Evolutionary conservation across 2,888 invertebrate genomes (phyloP).

Genomic region (Toxonevra muliebris): DNA sequence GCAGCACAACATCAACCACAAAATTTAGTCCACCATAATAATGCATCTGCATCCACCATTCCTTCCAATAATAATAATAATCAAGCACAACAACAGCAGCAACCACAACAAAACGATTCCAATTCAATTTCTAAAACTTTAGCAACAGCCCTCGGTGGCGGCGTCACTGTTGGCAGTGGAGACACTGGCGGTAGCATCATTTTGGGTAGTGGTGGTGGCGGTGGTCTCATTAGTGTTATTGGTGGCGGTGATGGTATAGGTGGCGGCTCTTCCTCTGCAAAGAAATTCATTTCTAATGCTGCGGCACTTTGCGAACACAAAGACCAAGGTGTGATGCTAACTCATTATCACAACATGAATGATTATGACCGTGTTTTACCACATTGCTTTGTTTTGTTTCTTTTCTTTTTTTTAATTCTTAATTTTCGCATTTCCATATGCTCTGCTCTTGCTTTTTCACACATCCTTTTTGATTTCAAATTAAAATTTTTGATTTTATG

Average conservation of each 20-base stretch:
- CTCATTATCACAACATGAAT: slow-evolving; percentile 38
- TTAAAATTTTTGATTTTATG: too few relatives aligned
- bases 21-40: slow-evolving; percentile 63
- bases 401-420: slow-evolving; percentile 13
- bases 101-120: slow-evolving; percentile 40
- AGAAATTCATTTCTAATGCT: slow-evolving; percentile 39
- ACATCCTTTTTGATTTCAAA: too few relatives aligned
- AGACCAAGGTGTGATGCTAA: slow-evolving; percentile 67
- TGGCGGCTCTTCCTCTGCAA: slow-evolving; percentile 56
- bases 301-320: slow-evolving; percentile 59
- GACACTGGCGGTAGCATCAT: slow-evolving; percentile 39
- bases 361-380: slow-evolving; percentile 15
- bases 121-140: slow-evolving; percentile 29
- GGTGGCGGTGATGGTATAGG: slow-evolving; percentile 36
- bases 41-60: too few relatives aligned
- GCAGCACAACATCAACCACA: slow-evolving; percentile 70
- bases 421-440: not conserved
- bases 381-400: slow-evolving; percentile 16
- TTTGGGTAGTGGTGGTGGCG: slow-evolving; percentile 21
- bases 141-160: slow-evolving; percentile 14
- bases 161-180: slow-evolving; percentile 34
- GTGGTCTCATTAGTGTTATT: slow-evolving; percentile 11
- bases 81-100: slow-evolving; percentile 55
- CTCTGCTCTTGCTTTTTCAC: too few relatives aligned
- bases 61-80: slow-evolving; percentile 38